phyloP scores from a whole-genome alignment of 2,113 vertebrate genomes.

The Mustelus asterias region DNA sequence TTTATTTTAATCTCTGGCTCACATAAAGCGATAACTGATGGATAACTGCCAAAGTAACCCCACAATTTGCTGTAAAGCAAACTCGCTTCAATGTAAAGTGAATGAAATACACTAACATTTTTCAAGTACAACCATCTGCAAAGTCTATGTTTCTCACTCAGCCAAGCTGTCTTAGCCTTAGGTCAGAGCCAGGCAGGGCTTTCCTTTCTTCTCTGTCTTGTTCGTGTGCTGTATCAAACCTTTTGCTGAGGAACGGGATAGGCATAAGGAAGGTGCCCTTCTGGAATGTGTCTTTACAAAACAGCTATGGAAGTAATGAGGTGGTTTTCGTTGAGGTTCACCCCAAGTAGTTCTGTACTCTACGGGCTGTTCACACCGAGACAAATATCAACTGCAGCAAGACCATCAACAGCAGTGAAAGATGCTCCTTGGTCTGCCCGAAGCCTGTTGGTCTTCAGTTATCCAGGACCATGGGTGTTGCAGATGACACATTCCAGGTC shows the following conservation, averaged over 20 bases:
- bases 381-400: background rate
- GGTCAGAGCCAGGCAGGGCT: too few relatives aligned
- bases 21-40: background rate
- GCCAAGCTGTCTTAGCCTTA: background rate
- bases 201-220: background rate
- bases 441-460: background rate
- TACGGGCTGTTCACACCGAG: background rate
- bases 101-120: background rate
- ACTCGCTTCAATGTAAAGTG: background rate
- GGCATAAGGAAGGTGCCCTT: background rate
- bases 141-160: background rate
- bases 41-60: background rate
- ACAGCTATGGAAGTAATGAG: background rate
- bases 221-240: background rate
- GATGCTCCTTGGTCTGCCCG: background rate
- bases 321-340: background rate
- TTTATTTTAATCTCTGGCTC: background rate
- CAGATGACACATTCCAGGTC: background rate
- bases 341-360: background rate
- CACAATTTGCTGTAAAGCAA: background rate
- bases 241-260: background rate
- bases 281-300: background rate
- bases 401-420: background rate
- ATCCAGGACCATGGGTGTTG: too few relatives aligned
- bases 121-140: background rate